phyloP scores from a whole-genome alignment of 2,113 vertebrate genomes.

The Malurus cyaneus region DNA sequence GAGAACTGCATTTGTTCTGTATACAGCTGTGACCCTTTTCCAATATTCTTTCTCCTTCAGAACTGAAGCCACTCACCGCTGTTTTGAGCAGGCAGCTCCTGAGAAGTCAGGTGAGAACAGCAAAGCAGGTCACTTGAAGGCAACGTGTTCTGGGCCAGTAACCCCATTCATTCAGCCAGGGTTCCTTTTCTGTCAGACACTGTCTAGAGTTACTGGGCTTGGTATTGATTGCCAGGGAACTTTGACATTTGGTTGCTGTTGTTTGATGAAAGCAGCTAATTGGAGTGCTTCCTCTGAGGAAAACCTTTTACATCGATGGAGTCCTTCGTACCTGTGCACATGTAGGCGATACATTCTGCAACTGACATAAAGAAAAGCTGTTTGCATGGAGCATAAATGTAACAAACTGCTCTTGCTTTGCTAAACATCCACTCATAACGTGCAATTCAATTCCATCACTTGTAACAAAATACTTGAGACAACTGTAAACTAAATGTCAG shows the following conservation, averaged over 20 bases:
- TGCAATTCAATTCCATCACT: slow-evolving; percentile 30
- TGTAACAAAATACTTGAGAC: slow-evolving; percentile 46
- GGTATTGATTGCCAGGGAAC: slow-evolving; percentile 29
- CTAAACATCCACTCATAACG: neutral
- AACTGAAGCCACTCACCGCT: neutral
- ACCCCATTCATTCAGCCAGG: neutral
- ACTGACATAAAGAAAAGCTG: neutral
- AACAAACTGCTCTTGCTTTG: neutral
- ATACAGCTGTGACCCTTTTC: neutral
- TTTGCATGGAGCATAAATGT: neutral
- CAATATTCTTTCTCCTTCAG: neutral
- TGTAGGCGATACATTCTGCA: neutral
- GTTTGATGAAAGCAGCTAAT: slow-evolving; percentile 20
- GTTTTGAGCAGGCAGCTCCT: neutral
- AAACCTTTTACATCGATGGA: neutral
- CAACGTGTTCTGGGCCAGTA: neutral
- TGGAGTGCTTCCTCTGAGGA: neutral
- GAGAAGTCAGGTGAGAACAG: neutral
- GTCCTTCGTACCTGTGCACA: neutral
- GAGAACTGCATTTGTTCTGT: neutral
- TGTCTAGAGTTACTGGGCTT: neutral
- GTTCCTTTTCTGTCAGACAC: neutral
- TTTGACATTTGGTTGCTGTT: neutral
- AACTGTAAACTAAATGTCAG: slow-evolving; percentile 40
- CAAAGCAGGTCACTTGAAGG: slow-evolving; percentile 13